Base-by-base conservation (phyloP, 2,888 invertebrate genomes). In the Cosmia pyralina region DNA sequence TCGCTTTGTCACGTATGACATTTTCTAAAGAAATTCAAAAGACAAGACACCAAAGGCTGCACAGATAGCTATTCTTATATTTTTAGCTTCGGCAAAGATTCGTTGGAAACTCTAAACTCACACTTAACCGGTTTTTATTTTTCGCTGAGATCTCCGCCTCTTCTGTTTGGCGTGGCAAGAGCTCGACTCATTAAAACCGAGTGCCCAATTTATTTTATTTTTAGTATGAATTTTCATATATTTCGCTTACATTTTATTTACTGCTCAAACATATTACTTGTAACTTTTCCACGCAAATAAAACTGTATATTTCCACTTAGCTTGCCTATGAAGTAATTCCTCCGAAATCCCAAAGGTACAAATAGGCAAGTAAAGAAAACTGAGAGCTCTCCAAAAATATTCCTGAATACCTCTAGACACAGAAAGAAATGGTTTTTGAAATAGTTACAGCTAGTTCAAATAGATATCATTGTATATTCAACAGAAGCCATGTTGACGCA, bases 161-260 rank as follows among this genome's bases (percentile, higher is more conserved):
- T 83, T 85, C 63, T 76, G 72, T 72, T 70, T 75, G 69, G 67
- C 73, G 73, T 58, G 62, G 81, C 58, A 75, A 81, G 75, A 70
- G 73, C 71, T 60, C 52, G 34, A 70, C 86, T 86, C 81, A 84
- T 84, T 86, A 83, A 78, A 83, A 84, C 65, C 28, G 72, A 84
- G 86, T 71, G 48, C 81, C 84, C 86, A 85, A 85, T 85, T 84
- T 81, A 81, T 81, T 83, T 84, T 72, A 85, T 75, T 81, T 83
- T 84, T 73, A 67, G 75, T 71, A 38, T 46, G n/a, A 63, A 48
- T 77, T 70, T 64, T 79, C 55, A 60, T 55, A 55, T 64, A 68
- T 67, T 79, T 83, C 38, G 34, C 53, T 28, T 58, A 66, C 57
- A 69, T 74, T 79, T 67, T 58, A 69, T 66, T 69, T 57, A 58